These are phyloP conservation scores for Adoxophyes honmai DNA, from an alignment of 1,140 invertebrate genomes.

Conservation along the genomic window DNA sequence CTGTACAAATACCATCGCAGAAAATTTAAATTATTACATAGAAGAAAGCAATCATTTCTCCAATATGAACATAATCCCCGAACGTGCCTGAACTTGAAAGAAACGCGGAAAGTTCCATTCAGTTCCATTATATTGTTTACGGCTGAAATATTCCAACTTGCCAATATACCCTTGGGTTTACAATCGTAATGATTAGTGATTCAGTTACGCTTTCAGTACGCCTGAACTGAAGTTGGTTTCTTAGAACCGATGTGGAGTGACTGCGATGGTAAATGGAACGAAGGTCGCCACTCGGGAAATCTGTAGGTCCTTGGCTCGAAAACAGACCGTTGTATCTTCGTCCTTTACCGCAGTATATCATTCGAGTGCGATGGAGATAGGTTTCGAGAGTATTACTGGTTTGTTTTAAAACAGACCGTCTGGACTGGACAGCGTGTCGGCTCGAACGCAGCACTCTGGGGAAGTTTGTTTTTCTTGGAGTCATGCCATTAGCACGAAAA, in stretches of 20 bases:
- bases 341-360: background rate
- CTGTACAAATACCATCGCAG: too few relatives aligned
- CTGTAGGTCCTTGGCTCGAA: background rate
- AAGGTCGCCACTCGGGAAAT: slow-evolving; percentile 29
- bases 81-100: slow-evolving; percentile 5
- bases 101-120: background rate
- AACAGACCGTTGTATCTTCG: background rate
- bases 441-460: background rate
- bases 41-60: background rate
- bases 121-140: slow-evolving; percentile 2
- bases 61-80: background rate
- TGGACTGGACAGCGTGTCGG: slow-evolving; percentile 11
- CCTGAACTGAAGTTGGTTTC: slow-evolving; percentile 22
- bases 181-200: background rate
- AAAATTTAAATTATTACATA: background rate
- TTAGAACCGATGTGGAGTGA: slow-evolving; percentile 48
- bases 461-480: slow-evolving; percentile 14
- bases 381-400: background rate
- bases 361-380: background rate
- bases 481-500: background rate
- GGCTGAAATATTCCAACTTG: background rate
- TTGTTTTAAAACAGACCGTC: background rate
- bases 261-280: slow-evolving; percentile 24
- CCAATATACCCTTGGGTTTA: slow-evolving; percentile 10
- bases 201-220: slow-evolving; percentile 7